Evolutionary conservation across 2,113 vertebrate genomes (phyloP), one percentile per base, ranked within the genome.

Genomic region (Lates calcarifer): DNA sequence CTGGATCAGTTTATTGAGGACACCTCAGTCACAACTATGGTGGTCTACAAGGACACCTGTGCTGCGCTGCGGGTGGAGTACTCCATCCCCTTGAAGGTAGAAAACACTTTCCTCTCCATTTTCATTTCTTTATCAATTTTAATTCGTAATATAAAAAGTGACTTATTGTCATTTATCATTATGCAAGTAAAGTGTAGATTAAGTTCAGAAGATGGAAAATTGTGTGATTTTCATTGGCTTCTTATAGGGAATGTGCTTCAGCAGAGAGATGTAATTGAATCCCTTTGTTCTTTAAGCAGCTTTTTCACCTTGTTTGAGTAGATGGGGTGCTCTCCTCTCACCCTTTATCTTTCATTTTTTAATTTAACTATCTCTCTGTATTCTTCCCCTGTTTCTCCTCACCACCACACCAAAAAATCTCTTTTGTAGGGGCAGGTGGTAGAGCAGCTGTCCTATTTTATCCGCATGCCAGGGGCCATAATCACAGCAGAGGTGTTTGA

Each of bases 391-490:
- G 14, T 37, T n/a, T 49, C 20, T 67, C 31, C 29, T 24, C 37
- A 55, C 26, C 12, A 68, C 18, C 24, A 43, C 14, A 29, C 41
- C 15, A 1, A 5, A 55, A 76, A 20, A n/a, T 71, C 31, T 31
- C 13, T 87, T 69, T 73, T 17, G 43, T 11, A 78, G 74, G 65
- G 37, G 68, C 87, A 96, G 91, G 82, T 72, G 63, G 84, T 85
- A 13, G 91, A 95, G 29, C 95, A 96, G 87, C 88, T 97, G 47
- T 90, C 68, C 41, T 97, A 95, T 88, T 97, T 97, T 78, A 94
- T 93, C 61, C 96, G 96, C 13, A 73, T 78, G 6, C 80, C 91
- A 15, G 93, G 89, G 0, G 76, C 88, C 5, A 58, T 92, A 51
- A 94, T 98, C 73, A 92, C 90, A 0, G 51, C 63, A 0, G 95